Percentiles rank a stretch among this genome's conserved stretches.
These are phyloP conservation scores for Iphiclides podalirius DNA, from an alignment of 2,888 invertebrate species.

Conservation along the genomic window DNA sequence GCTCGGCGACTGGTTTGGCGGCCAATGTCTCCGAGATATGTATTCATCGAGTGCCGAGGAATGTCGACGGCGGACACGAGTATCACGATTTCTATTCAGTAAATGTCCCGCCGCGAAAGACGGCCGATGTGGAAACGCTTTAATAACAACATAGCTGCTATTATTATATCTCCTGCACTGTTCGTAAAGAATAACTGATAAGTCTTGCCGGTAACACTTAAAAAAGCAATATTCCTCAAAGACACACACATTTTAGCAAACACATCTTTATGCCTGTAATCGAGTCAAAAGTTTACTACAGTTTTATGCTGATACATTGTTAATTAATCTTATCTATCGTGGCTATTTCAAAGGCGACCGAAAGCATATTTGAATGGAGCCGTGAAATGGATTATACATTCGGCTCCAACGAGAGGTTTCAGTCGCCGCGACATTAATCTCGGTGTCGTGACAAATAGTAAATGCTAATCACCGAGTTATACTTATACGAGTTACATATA, in stretches of 20 bases:
- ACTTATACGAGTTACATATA: too few species aligned
- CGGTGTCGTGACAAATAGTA: background rate
- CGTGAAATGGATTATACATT: background rate
- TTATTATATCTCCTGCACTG: too few species aligned
- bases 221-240: too few species aligned
- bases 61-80: constrained; percentile 5
- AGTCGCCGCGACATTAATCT: background rate
- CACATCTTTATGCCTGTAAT: too few species aligned
- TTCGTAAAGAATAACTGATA: too few species aligned
- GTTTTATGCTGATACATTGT: too few species aligned
- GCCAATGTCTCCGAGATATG: constrained; percentile 1
- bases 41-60: constrained; percentile 12
- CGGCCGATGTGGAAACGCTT: background rate
- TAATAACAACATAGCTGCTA: too few species aligned
- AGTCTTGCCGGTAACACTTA: too few species aligned
- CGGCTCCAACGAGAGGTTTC: background rate
- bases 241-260: too few species aligned
- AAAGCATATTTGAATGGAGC: background rate
- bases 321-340: background rate
- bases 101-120: background rate
- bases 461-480: background rate
- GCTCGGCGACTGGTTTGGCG: constrained; percentile 11
- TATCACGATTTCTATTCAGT: constrained; percentile 7
- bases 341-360: background rate
- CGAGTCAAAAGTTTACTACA: too few species aligned